Percentiles rank a stretch among this genome's conserved stretches.
Evolutionary conservation across 2,797 vertebrate genomes (phyloP).

Genomic region (Phyllotis vaccarum): DNA sequence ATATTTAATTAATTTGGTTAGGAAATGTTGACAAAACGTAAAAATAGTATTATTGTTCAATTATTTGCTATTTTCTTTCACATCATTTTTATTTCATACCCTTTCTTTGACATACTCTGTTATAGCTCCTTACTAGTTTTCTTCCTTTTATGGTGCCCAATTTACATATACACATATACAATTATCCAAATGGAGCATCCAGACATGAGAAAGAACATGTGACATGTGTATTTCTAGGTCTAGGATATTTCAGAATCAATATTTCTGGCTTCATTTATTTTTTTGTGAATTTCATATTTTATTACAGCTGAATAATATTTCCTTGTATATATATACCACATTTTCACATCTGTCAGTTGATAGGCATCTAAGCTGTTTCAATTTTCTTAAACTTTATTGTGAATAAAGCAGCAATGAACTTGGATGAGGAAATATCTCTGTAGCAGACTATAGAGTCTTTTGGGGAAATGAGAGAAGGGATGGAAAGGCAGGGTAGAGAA

Average conservation of each 20-base stretch:
- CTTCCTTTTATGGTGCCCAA: background rate
- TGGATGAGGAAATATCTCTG: background rate
- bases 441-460: background rate
- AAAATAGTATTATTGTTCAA: background rate
- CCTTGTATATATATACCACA: background rate
- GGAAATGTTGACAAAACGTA: slow-evolving; percentile 23
- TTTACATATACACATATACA: background rate
- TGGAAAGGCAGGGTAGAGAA: background rate
- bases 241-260: background rate
- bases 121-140: background rate
- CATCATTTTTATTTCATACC: background rate
- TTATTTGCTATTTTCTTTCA: background rate
- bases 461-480: background rate
- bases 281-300: background rate
- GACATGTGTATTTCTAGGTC: background rate
- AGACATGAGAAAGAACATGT: background rate
- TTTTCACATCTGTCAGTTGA: background rate
- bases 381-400: background rate
- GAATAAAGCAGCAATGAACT: background rate
- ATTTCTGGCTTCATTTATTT: background rate
- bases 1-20: slow-evolving; percentile 6
- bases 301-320: background rate
- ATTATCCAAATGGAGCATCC: background rate
- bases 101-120: background rate
- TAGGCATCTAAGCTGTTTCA: background rate